These are phyloP conservation scores for Megastigmus dorsalis DNA, from an alignment of 2,888 invertebrate species.

Conservation along the genomic window DNA sequence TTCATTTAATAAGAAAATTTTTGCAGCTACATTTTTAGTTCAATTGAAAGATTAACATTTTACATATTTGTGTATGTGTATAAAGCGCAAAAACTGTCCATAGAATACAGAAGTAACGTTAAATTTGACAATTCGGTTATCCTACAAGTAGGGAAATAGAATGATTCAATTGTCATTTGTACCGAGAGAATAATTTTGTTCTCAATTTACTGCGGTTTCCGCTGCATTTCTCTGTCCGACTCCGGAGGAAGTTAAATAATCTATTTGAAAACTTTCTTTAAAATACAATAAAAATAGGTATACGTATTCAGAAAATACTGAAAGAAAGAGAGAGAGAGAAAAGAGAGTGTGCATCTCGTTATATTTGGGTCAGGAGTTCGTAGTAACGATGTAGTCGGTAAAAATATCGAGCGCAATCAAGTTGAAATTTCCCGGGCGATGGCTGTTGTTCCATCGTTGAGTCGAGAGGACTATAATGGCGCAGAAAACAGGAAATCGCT, in stretches of 20 bases:
- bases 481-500: slow-evolving; percentile 28
- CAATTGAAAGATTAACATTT: too few relatives aligned
- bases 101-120: too few relatives aligned
- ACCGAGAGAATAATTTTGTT: background rate
- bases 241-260: slow-evolving; percentile 1
- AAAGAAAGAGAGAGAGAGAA: too few relatives aligned
- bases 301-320: too few relatives aligned
- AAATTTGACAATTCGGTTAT: too few relatives aligned
- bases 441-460: background rate
- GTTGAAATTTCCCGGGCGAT: slow-evolving; percentile 11
- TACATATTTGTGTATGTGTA: too few relatives aligned
- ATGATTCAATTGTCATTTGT: too few relatives aligned
- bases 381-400: slow-evolving; percentile 23
- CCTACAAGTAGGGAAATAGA: too few relatives aligned
- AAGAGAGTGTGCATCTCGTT: slow-evolving; percentile 19
- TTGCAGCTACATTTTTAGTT: too few relatives aligned
- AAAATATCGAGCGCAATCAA: slow-evolving; percentile 38
- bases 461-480: background rate
- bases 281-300: background rate
- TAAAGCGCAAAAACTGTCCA: too few relatives aligned
- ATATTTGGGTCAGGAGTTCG: slow-evolving; percentile 36
- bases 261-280: slow-evolving; percentile 16
- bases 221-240: background rate
- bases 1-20: too few relatives aligned
- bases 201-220: background rate